Conservation (phyloP, 1,140 invertebrate species). For the Papilio xuthus region DNA sequence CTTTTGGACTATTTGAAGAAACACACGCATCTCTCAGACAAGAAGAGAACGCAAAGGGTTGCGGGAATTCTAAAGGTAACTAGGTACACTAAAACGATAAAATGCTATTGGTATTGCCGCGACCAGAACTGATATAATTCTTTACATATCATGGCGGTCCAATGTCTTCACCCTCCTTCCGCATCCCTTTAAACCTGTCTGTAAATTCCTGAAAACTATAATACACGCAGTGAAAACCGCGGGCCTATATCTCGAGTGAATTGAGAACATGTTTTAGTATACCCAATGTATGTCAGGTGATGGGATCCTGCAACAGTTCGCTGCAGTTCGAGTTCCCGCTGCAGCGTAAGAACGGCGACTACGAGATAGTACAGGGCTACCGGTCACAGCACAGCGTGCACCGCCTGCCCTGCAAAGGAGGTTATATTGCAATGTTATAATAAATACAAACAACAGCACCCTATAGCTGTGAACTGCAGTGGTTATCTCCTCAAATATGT, state of each 20-base stretch:
- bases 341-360: constrained; percentile 87
- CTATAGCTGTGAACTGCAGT: not conserved
- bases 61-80: constrained; percentile 85
- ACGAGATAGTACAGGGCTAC: constrained; percentile 91
- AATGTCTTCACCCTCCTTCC: too few species aligned
- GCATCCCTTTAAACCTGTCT: too few species aligned
- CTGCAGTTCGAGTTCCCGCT: constrained; percentile 92
- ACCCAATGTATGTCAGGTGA: constrained; percentile 58
- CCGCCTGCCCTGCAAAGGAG: constrained; percentile 91
- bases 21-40: constrained; percentile 82
- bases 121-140: too few species aligned
- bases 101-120: too few species aligned
- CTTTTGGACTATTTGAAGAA: constrained; percentile 85
- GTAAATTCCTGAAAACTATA: too few species aligned
- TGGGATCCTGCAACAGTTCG: constrained; percentile 88
- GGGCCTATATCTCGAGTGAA: too few species aligned
- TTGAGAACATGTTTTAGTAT: not conserved
- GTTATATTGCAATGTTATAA: constrained; percentile 47
- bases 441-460: constrained; percentile 43
- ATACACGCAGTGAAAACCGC: too few species aligned
- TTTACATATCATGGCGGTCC: too few species aligned
- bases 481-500: not conserved
- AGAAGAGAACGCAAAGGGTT: constrained; percentile 85
- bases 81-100: not conserved
- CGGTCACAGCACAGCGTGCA: constrained; percentile 93